These are phyloP conservation scores for Odontophorus gujanensis DNA, from an alignment of 2,113 vertebrate genomes.

Conservation along the genomic window DNA sequence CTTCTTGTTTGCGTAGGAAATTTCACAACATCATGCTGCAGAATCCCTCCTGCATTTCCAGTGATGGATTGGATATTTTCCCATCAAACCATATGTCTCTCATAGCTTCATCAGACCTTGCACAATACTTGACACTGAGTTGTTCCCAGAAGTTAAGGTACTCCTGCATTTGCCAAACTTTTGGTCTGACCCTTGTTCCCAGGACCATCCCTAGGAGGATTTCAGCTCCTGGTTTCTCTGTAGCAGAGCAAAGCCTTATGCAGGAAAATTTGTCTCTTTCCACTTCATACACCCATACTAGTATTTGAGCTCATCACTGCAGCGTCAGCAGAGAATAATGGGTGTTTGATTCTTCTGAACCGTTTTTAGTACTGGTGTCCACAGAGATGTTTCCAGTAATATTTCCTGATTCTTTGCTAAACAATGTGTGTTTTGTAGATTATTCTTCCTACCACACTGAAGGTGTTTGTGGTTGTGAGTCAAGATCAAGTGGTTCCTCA, in stretches of 20 bases:
- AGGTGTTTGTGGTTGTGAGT: background rate
- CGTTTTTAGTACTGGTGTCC: background rate
- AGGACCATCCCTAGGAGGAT: background rate
- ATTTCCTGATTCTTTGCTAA: background rate
- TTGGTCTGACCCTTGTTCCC: rapidly evolving
- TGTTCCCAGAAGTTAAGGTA: background rate
- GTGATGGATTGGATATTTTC: background rate
- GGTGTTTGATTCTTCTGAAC: background rate
- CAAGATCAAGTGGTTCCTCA: background rate
- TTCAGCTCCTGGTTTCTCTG: background rate
- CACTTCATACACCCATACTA: background rate
- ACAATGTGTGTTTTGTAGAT: background rate
- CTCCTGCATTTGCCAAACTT: background rate
- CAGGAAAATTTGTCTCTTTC: background rate
- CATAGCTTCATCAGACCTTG: background rate
- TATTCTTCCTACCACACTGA: background rate
- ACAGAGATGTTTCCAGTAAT: background rate
- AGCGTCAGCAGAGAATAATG: background rate
- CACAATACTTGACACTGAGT: background rate
- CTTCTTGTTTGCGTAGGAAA: background rate
- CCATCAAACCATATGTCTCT: background rate
- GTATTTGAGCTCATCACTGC: background rate
- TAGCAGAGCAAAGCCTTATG: background rate
- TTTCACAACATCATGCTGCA: background rate
- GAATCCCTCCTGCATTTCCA: background rate